A percentile compares a stretch with the other conserved stretches of the same genome.
phyloP scores from a whole-genome alignment of 1,140 invertebrate genomes.

The Sarcophaga peregrina region DNA sequence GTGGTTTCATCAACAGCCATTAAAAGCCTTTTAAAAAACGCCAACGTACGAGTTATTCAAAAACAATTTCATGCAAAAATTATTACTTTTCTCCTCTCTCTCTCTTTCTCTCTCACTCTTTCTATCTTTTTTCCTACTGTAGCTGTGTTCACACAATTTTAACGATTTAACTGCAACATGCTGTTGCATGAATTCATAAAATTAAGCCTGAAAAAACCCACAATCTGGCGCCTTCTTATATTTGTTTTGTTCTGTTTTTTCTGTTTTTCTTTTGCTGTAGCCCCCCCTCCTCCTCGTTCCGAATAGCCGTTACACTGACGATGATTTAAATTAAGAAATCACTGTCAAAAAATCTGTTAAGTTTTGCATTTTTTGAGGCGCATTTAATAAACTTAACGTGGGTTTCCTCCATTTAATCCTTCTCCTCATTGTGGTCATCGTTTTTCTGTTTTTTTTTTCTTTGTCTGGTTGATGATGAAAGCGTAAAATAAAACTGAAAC shows the following conservation, averaged over 20 bases:
- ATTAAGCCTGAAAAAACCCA: background rate
- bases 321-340: constrained; percentile 25
- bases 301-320: background rate
- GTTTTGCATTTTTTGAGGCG: constrained; percentile 24
- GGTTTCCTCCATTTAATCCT: background rate
- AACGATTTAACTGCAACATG: background rate
- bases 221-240: constrained; percentile 7
- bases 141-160: too few species aligned
- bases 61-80: constrained; percentile 29
- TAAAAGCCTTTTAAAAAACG: constrained; percentile 1
- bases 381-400: constrained; percentile 22
- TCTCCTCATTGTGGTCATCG: background rate
- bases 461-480: background rate
- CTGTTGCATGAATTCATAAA: constrained; percentile 16
- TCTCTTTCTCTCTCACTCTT: background rate
- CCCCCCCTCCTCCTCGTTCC: background rate
- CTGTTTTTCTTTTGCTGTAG: background rate
- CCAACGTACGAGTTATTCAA: background rate
- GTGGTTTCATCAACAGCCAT: constrained; percentile 32
- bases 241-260: too few species aligned
- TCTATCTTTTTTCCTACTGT: too few species aligned
- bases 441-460: background rate
- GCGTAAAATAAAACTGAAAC: background rate
- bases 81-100: background rate
- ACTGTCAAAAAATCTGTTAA: constrained; percentile 27